A percentile compares a stretch with the other conserved stretches of the same genome.
phyloP scores from a whole-genome alignment of 2,797 vertebrate species.

The Acanthornis magna region DNA sequence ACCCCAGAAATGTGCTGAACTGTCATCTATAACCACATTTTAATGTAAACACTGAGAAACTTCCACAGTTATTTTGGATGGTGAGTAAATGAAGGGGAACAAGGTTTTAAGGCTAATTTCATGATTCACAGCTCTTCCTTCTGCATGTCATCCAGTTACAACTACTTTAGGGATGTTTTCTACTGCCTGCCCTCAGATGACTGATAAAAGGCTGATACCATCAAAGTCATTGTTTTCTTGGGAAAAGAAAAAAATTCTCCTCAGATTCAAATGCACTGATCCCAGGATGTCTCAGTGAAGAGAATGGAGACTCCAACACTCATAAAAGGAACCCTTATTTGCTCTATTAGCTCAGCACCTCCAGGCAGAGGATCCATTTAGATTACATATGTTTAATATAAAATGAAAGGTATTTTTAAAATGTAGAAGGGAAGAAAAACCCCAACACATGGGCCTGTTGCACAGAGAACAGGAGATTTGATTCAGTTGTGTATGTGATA shows the following conservation, averaged over 20 bases:
- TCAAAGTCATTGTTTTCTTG: not conserved
- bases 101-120: not conserved
- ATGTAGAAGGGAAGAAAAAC: accelerated
- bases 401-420: not conserved
- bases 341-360: not conserved
- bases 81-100: not conserved
- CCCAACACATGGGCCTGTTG: not conserved
- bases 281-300: not conserved
- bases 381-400: not conserved
- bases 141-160: not conserved
- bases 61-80: not conserved
- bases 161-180: not conserved
- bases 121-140: not conserved
- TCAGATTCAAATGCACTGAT: not conserved
- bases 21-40: not conserved
- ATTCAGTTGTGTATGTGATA: not conserved
- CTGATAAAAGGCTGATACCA: not conserved
- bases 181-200: not conserved
- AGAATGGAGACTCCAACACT: not conserved
- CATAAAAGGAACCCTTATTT: not conserved
- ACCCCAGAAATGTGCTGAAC: not conserved
- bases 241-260: not conserved
- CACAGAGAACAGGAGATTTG: not conserved
- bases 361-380: not conserved
- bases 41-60: not conserved